These are phyloP conservation scores for Eulemur rufifrons DNA, from an alignment of 2,113 vertebrate genomes.

Conservation along the genomic window DNA sequence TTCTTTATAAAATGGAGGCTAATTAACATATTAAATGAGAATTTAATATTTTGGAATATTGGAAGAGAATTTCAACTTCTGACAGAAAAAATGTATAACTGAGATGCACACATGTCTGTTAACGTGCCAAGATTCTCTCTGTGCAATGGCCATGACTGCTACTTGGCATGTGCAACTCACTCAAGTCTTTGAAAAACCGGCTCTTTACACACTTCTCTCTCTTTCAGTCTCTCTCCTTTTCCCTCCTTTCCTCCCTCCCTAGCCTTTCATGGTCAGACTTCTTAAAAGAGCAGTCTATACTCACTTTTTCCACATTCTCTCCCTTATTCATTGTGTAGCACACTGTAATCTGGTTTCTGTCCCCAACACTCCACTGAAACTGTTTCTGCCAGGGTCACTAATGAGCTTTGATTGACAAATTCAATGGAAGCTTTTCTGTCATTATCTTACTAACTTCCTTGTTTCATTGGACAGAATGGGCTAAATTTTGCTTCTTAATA, in stretches of 20 bases:
- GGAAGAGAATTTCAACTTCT: constrained; percentile 50
- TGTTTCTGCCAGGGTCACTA: constrained; percentile 49
- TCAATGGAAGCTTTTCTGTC: constrained; percentile 32
- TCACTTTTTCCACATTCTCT: constrained; percentile 8
- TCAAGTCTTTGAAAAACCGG: neutral
- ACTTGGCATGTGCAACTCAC: neutral
- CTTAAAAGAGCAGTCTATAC: neutral
- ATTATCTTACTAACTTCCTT: constrained; percentile 39
- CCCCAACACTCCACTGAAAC: constrained; percentile 4
- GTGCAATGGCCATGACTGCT: neutral
- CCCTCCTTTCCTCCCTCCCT: neutral
- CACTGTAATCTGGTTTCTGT: constrained; percentile 59
- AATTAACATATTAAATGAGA: constrained; percentile 62
- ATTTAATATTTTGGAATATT: constrained; percentile 60
- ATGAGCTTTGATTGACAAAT: constrained; percentile 61
- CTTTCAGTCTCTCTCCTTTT: neutral
- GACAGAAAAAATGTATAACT: neutral
- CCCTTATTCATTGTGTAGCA: neutral
- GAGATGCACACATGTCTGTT: neutral
- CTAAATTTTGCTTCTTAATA: neutral
- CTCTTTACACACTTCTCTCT: neutral
- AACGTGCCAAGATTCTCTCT: constrained; percentile 10
- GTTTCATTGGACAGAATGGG: neutral
- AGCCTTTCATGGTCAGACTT: neutral
- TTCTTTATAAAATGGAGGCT: constrained; percentile 49